Evolutionary conservation across 2,888 invertebrate genomes (phyloP).

Genomic region (Pyrgus malvae): DNA sequence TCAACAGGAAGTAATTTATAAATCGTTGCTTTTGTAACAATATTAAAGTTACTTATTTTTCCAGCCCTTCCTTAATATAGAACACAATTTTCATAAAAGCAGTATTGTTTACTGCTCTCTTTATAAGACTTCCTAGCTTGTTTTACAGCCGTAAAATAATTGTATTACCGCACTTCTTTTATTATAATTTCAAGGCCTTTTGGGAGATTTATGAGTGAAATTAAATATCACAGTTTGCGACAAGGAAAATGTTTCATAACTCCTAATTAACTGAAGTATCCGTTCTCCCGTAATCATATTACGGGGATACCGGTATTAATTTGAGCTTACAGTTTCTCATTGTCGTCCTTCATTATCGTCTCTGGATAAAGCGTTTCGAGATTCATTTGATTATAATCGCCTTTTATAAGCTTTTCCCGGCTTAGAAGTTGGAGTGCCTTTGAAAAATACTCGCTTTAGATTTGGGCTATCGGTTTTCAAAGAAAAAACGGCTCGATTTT

Average conservation of each 20-base stretch:
- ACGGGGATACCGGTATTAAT: constrained; percentile 6
- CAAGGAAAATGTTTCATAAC: constrained; percentile 1
- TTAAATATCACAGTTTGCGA: not conserved
- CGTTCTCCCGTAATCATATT: constrained; percentile 11
- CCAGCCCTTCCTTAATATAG: too few species aligned
- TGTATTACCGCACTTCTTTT: too few species aligned
- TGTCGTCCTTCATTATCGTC: constrained; percentile 15
- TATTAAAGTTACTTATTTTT: too few species aligned
- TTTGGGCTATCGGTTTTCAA: constrained; percentile 41
- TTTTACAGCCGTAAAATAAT: too few species aligned
- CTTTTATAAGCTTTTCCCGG: constrained; percentile 43
- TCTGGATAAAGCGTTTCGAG: constrained; percentile 19
- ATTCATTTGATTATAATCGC: constrained; percentile 52
- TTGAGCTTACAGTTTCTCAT: constrained; percentile 6
- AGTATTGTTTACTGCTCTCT: too few species aligned
- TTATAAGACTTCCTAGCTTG: too few species aligned
- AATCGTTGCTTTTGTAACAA: too few species aligned
- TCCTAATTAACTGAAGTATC: constrained; percentile 17
- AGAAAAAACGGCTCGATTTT: constrained; percentile 42
- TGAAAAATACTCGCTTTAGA: constrained; percentile 37
- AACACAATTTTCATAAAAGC: too few species aligned
- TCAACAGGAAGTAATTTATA: too few species aligned
- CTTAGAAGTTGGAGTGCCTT: constrained; percentile 47
- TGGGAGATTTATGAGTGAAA: not conserved
- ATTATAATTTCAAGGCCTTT: not conserved